Percentiles rank a stretch among this genome's conserved stretches.
Conservation (phyloP, 1,140 invertebrate species). For the Chionoecetes opilio region DNA sequence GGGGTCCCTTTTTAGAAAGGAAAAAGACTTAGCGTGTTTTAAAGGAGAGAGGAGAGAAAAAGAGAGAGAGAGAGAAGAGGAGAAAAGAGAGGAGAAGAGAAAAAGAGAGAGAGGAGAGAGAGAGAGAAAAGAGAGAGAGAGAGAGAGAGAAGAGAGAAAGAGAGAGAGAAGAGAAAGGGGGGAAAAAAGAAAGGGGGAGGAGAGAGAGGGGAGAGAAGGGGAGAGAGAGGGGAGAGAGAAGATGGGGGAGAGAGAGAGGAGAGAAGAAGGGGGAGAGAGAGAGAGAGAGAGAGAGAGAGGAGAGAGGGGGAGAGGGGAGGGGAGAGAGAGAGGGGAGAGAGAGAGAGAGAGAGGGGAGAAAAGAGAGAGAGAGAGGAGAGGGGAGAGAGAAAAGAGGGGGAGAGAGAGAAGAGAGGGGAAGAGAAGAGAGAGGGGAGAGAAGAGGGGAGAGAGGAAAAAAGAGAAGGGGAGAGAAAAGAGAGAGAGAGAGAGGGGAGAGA, state of each 20-base stretch:
- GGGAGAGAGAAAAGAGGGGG: not conserved
- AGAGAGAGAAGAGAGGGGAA: not conserved
- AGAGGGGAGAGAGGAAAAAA: not conserved
- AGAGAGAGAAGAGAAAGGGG: not conserved
- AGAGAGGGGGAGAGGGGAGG: no score
- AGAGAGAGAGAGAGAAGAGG: not conserved
- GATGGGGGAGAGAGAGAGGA: no score
- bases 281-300: conserved; percentile 5
- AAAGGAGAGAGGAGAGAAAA: not conserved
- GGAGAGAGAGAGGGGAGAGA: not conserved
- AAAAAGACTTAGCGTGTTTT: no score
- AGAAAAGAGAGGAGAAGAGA: not conserved
- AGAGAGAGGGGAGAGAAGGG: not conserved
- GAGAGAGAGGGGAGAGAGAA: not conserved
- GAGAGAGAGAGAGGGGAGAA: not conserved
- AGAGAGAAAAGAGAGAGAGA: not conserved
- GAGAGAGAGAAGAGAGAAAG: not conserved
- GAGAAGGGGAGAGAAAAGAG: not conserved
- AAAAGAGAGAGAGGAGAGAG: not conserved
- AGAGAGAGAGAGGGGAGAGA: not conserved
- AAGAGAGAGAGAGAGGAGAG: not conserved
- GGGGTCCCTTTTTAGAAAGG: no score
- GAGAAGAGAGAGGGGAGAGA: not conserved
- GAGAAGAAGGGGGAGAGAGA: not conserved
- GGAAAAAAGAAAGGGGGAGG: not conserved